phyloP scores from a whole-genome alignment of 1,140 invertebrate genomes.

The Macrotrachela quadricornifera region DNA sequence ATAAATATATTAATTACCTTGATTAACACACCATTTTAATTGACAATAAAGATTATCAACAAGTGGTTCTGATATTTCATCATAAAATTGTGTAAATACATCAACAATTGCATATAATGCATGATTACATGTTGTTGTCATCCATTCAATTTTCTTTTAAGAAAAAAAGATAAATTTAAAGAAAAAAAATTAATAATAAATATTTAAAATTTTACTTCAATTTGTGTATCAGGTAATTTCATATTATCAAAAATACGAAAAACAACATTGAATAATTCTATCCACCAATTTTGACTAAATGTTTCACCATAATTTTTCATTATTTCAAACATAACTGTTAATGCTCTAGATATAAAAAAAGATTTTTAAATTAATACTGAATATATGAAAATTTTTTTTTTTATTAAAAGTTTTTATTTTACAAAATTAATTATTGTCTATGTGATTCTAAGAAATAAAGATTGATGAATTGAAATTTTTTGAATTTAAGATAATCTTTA shows the following conservation, averaged over 20 bases:
- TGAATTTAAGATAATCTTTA: no score
- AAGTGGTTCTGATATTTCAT: slow-evolving; percentile 60
- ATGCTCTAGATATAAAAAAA: slow-evolving; percentile 22
- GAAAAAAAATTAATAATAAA: not conserved
- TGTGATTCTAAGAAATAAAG: no score
- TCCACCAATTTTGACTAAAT: slow-evolving; percentile 92
- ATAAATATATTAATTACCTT: no score
- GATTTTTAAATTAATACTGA: no score
- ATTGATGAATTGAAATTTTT: no score
- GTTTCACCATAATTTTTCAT: slow-evolving; percentile 88
- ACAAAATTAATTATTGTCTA: no score
- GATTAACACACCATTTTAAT: slow-evolving; percentile 75
- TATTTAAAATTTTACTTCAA: slow-evolving; percentile 42
- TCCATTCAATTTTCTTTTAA: slow-evolving; percentile 78
- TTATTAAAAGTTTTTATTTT: no score
- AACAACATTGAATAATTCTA: slow-evolving; percentile 87
- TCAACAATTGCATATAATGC: slow-evolving; percentile 93
- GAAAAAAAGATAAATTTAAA: slow-evolving; percentile 3
- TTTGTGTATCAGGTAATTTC: slow-evolving; percentile 82
- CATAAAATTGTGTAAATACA: slow-evolving; percentile 94
- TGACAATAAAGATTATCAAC: slow-evolving; percentile 74
- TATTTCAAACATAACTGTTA: slow-evolving; percentile 69
- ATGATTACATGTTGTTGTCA: slow-evolving; percentile 99
- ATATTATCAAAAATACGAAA: slow-evolving; percentile 97
- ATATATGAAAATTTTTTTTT: no score